These are phyloP conservation scores for Ianthella basta DNA, from an alignment of 37 sponge, comb jelly and placozoan genomes.

Conservation along the genomic window DNA sequence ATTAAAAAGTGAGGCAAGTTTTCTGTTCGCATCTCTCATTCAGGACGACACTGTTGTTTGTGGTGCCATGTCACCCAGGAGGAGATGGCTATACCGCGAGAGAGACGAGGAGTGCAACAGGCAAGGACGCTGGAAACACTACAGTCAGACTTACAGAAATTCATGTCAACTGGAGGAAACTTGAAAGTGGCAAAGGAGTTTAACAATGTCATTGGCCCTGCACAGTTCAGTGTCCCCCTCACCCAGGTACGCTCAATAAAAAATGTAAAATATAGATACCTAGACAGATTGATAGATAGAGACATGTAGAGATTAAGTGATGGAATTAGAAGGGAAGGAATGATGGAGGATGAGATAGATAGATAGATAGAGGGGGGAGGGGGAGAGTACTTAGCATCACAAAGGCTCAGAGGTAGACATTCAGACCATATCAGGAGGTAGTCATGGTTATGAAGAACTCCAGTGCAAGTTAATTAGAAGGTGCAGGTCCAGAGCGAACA, in stretches of 20 bases:
- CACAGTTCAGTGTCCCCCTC: constrained; percentile 34
- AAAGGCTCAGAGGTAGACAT: too few relatives aligned
- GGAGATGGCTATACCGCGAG: not conserved
- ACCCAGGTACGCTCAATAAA: not conserved
- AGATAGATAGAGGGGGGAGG: too few relatives aligned
- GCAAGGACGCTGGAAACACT: constrained; percentile 16
- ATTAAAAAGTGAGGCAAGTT: not conserved
- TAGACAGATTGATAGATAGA: too few relatives aligned
- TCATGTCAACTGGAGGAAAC: constrained; percentile 21
- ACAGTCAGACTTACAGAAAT: constrained; percentile 6
- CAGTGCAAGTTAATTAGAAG: too few relatives aligned
- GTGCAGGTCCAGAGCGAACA: too few relatives aligned
- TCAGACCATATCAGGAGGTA: too few relatives aligned
- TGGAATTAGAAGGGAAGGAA: too few relatives aligned
- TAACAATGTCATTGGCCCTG: constrained; percentile 43
- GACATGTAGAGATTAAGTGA: too few relatives aligned
- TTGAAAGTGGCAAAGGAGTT: constrained; percentile 42
- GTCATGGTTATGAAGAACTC: too few relatives aligned
- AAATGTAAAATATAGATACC: too few relatives aligned
- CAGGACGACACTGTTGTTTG: constrained; percentile 63
- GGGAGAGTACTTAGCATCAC: too few relatives aligned
- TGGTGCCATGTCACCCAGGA: constrained; percentile 45
- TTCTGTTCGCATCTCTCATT: not conserved
- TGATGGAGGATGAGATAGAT: too few relatives aligned
- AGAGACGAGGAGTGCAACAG: not conserved